These are phyloP conservation scores for Lottia gigantea DNA, from an alignment of 2,888 invertebrate species.

Conservation along the genomic window DNA sequence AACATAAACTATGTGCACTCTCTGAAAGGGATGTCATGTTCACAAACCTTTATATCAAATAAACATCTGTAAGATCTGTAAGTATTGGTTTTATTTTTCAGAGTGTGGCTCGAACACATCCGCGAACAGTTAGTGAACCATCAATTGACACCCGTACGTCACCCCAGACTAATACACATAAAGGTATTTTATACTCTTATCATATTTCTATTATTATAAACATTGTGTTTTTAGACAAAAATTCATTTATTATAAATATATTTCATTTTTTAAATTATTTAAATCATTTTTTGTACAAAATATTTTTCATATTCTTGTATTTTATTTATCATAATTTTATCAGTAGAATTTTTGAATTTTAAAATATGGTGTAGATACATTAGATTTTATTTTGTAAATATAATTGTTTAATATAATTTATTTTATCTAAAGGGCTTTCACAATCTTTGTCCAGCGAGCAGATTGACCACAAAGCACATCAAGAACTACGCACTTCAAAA, in stretches of 20 bases:
- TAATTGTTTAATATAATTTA: background rate
- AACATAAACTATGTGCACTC: too few species aligned
- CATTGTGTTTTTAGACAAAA: background rate
- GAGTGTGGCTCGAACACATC: background rate
- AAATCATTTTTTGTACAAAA: background rate
- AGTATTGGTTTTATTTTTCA: slow-evolving; percentile 2
- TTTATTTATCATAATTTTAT: background rate
- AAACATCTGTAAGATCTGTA: too few species aligned
- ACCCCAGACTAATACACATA: background rate
- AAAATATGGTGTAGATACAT: too few species aligned
- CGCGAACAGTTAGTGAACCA: background rate
- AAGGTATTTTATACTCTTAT: background rate
- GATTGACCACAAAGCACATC: background rate
- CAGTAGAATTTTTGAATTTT: background rate
- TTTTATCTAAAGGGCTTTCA: background rate
- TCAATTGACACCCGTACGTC: background rate
- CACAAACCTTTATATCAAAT: too few species aligned
- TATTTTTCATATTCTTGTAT: background rate
- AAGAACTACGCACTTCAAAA: background rate
- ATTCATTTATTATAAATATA: too few species aligned
- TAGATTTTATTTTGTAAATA: background rate
- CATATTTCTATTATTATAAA: background rate
- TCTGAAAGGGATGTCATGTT: too few species aligned
- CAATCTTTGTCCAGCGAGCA: background rate
- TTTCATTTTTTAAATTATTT: too few species aligned